Percentiles rank a stretch among this genome's conserved stretches.
Evolutionary conservation across 1,140 invertebrate genomes (phyloP).

Genomic region (Steinernema khuongi): DNA sequence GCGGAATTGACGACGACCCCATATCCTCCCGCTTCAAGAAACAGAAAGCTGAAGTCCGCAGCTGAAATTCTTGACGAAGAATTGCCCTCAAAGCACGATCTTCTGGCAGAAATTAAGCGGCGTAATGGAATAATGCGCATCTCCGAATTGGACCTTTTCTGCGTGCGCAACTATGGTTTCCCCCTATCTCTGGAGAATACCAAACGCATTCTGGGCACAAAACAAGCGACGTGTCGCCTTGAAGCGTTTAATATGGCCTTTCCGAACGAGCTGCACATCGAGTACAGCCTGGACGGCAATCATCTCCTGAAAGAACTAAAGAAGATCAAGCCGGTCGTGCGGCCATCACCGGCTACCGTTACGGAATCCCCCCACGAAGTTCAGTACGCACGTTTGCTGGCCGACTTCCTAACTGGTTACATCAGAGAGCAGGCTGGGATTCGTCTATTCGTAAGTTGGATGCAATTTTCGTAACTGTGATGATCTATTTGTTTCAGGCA

Average conservation of each 20-base stretch:
- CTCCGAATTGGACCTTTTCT: not conserved
- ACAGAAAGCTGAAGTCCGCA: no score
- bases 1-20: no score
- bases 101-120: not conserved
- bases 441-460: not conserved
- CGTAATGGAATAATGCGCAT: not conserved
- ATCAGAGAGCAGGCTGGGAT: not conserved
- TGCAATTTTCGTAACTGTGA: not conserved
- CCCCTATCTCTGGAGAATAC: not conserved
- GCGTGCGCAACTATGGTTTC: not conserved
- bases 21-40: no score
- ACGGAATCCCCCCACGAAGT: not conserved
- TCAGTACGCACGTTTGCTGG: not conserved
- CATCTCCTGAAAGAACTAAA: not conserved
- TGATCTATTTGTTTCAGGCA: not conserved
- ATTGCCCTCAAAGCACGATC: not conserved
- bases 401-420: not conserved
- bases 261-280: not conserved
- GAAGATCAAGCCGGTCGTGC: no score
- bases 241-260: not conserved
- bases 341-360: no score
- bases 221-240: not conserved
- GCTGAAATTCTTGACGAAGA: no score
- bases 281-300: not conserved
- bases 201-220: not conserved